These are phyloP conservation scores for Hemiscyllium ocellatum DNA, from an alignment of 2,113 vertebrate species.

Conservation along the genomic window DNA sequence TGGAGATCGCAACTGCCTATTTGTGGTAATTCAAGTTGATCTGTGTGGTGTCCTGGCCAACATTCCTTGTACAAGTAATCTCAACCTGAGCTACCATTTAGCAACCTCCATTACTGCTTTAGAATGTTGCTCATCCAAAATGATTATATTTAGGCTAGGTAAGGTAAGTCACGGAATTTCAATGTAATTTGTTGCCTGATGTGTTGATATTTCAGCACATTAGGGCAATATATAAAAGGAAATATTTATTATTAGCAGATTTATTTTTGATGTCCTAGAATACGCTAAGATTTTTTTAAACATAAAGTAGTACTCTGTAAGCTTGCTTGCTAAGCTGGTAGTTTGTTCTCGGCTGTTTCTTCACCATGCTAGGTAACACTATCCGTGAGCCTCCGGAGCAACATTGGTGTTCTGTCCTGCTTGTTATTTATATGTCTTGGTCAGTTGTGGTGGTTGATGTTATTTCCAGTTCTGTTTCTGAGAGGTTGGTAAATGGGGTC, in stretches of 20 bases:
- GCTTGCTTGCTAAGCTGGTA: too few species aligned
- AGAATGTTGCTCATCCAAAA: neutral
- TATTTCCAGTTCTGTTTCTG: too few species aligned
- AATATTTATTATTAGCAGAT: neutral
- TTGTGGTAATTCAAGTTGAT: neutral
- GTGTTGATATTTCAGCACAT: neutral
- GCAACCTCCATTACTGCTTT: neutral
- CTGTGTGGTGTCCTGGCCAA: neutral
- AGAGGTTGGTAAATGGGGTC: too few species aligned
- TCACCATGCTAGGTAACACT: too few species aligned
- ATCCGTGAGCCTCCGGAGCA: too few species aligned
- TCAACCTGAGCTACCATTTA: neutral
- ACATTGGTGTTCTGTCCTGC: too few species aligned
- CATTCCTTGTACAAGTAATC: neutral
- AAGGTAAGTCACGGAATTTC: neutral
- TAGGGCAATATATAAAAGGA: neutral
- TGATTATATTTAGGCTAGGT: neutral
- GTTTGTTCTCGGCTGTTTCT: too few species aligned
- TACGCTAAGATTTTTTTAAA: too few species aligned
- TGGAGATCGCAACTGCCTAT: neutral
- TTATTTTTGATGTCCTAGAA: neutral
- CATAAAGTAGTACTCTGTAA: too few species aligned
- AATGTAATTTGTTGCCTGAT: neutral
- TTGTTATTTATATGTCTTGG: too few species aligned
- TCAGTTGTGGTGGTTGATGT: too few species aligned